These are phyloP conservation scores for Oxygymnocypris stewartii DNA, from an alignment of 2,113 vertebrate species.

Conservation along the genomic window DNA sequence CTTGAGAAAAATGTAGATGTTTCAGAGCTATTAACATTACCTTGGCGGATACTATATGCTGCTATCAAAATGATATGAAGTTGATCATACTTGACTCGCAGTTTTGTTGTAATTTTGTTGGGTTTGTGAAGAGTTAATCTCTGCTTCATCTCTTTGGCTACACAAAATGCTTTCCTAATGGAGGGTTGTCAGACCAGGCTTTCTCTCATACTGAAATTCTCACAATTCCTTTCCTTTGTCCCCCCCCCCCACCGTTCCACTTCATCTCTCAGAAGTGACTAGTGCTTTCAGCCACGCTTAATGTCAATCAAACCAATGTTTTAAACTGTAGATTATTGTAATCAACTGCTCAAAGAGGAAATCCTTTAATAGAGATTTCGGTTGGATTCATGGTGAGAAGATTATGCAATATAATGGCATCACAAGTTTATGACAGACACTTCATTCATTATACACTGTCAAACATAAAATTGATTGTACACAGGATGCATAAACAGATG, in stretches of 20 bases:
- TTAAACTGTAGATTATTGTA: slow-evolving; percentile 19
- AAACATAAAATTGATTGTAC: neutral
- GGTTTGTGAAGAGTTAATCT: slow-evolving; percentile 7
- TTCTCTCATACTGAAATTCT: slow-evolving; percentile 30
- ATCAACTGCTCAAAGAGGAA: slow-evolving; percentile 36
- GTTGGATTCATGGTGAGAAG: neutral
- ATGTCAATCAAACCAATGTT: slow-evolving; percentile 14
- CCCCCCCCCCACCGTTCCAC: slow-evolving; percentile 14
- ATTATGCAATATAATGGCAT: neutral
- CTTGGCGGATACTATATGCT: neutral
- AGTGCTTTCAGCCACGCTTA: slow-evolving; percentile 20
- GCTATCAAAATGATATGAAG: neutral
- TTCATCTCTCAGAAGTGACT: slow-evolving; percentile 1
- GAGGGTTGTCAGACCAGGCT: slow-evolving; percentile 40
- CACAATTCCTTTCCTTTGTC: neutral
- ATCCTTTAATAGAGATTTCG: slow-evolving; percentile 16
- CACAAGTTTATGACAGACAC: neutral
- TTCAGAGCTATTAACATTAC: neutral
- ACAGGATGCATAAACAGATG: neutral
- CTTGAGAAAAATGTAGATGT: neutral
- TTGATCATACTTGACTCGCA: neutral
- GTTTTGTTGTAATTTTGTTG: slow-evolving; percentile 11
- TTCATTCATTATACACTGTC: neutral
- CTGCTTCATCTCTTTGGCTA: neutral
- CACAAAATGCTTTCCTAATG: slow-evolving; percentile 34